phyloP scores from a whole-genome alignment of 2,113 vertebrate species.

The Calyptomena viridis region DNA sequence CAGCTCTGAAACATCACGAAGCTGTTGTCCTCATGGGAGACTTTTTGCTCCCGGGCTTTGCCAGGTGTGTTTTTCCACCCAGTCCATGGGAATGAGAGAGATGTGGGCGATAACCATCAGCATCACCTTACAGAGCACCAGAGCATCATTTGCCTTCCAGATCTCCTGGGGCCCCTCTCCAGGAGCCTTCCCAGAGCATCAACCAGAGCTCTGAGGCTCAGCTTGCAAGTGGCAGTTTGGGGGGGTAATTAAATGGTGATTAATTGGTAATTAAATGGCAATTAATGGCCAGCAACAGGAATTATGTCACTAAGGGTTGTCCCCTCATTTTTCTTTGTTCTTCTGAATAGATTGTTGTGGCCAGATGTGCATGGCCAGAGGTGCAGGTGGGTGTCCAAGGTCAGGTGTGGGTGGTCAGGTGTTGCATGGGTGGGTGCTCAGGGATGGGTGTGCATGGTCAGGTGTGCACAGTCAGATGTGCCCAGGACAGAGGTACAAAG shows the following conservation, averaged over 20 bases:
- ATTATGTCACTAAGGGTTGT: background rate
- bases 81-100: background rate
- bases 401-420: accelerated
- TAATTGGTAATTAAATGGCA: background rate
- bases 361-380: accelerated
- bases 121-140: background rate
- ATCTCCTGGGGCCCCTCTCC: background rate
- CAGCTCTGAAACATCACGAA: accelerated
- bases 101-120: background rate
- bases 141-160: slow-evolving; percentile 24
- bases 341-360: background rate
- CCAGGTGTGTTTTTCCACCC: slow-evolving; percentile 13
- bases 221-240: background rate
- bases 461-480: accelerated
- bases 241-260: background rate
- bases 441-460: accelerated
- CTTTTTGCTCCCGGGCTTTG: background rate
- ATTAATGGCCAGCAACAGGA: background rate
- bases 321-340: background rate
- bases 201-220: background rate
- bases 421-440: accelerated
- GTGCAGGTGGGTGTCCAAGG: accelerated
- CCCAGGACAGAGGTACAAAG: background rate
- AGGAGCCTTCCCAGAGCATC: background rate
- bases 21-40: accelerated